Evolutionary conservation across 2,797 vertebrate genomes (phyloP).

Genomic region (Xyrichtys novacula): DNA sequence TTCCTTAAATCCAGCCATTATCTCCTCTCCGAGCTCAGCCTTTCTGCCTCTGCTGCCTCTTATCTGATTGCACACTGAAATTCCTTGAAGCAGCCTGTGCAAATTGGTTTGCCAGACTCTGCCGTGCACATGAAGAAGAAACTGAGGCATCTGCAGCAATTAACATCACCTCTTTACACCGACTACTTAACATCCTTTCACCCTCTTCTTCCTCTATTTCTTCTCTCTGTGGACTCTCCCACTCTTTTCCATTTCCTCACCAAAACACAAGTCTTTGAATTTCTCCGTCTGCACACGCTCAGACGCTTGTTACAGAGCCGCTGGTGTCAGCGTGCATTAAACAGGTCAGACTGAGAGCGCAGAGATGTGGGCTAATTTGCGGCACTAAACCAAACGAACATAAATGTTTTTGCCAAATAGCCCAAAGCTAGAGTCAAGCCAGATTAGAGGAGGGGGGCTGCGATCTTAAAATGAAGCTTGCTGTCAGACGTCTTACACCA

Average conservation of each 20-base stretch:
- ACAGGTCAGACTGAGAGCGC: constrained; percentile 64
- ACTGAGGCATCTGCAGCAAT: constrained; percentile 67
- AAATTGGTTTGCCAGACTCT: constrained; percentile 66
- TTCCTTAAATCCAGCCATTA: constrained; percentile 65
- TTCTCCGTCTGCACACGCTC: constrained; percentile 52
- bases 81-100: constrained; percentile 55
- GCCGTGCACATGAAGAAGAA: constrained; percentile 32
- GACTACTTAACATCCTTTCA: constrained; percentile 67
- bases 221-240: constrained; percentile 45
- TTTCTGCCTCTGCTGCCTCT: constrained; percentile 55
- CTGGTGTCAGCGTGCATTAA: constrained; percentile 73
- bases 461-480: constrained; percentile 62
- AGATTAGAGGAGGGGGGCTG: constrained; percentile 62
- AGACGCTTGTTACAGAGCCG: constrained; percentile 63
- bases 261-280: constrained; percentile 70
- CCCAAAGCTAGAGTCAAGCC: constrained; percentile 71
- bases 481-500: constrained; percentile 66
- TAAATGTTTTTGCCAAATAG: constrained; percentile 79
- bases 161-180: constrained; percentile 71
- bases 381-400: constrained; percentile 64
- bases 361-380: constrained; percentile 70
- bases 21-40: constrained; percentile 64
- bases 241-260: constrained; percentile 51
- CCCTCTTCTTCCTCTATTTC: constrained; percentile 24
- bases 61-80: constrained; percentile 76